Evolutionary conservation across 2,113 vertebrate genomes (phyloP), one percentile per base, ranked within the genome.

Genomic region (Microtus oregoni): DNA sequence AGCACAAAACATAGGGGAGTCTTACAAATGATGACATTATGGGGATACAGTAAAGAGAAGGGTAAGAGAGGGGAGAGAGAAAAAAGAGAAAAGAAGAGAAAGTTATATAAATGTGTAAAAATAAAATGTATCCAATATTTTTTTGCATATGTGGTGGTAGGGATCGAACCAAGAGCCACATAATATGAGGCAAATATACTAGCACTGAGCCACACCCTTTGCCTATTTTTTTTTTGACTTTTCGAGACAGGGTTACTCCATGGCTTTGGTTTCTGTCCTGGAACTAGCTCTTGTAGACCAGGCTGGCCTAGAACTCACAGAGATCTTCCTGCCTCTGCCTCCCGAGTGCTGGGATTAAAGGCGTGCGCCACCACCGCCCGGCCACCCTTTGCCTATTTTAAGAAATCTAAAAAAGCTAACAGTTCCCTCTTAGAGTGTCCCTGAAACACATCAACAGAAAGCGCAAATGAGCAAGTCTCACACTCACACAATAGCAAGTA

Each of bases 1-100:
- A 93, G 50, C 35, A 35, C 50, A 79, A 96, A 94, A 96, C 87
- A 94, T 35, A 85, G 86, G 94, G 90, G 85, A 98, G 88, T 67
- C 47, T 19, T 14, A 58, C 91, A 96, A 93, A 95, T 94, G 94
- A 91, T 92, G 70, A 75, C 81, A 96, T 92, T 86, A 90, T 81
- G 55, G 67, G 67, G 47, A 86, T 86, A 90, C 22, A 77, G 52
- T 82, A 72, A 96, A 96, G n/a, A 89, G 73, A 91, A 87, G 58
- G 12, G 35, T 68, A 86, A 47, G 0, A 96, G 50, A 83, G 8
- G 17, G 22, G 44, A 82, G 58, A 79, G 38, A 2, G 6, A 73
- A 44, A 50, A 35, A 41, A 30, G 61, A 88, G 85, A 73, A 77
- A 32, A 44, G 14, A 76, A 89, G 50, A 91, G 19, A 65, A 67